A percentile compares a stretch with the other conserved stretches of the same genome.
Evolutionary conservation across 2,888 invertebrate species (phyloP).

Genomic region (Leistus spinibarbis): DNA sequence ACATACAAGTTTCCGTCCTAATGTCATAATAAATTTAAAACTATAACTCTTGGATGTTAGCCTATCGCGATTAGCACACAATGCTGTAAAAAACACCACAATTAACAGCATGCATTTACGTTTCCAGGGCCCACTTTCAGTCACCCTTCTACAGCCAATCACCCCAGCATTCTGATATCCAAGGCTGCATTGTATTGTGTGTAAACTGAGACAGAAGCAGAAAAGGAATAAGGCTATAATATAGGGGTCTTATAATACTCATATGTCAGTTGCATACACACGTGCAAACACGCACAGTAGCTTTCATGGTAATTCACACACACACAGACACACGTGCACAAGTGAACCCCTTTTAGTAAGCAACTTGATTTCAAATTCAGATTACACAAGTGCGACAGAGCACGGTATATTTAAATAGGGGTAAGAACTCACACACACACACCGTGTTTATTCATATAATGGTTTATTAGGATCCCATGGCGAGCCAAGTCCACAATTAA

Average conservation of each 20-base stretch:
- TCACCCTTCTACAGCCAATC: neutral
- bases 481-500: slow-evolving; percentile 19
- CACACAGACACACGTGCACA: neutral
- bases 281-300: neutral
- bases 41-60: neutral
- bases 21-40: neutral
- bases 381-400: slow-evolving; percentile 6
- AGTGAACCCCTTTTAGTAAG: slow-evolving; percentile 18
- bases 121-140: neutral
- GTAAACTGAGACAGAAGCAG: neutral
- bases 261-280: neutral
- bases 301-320: neutral
- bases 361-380: slow-evolving; percentile 32
- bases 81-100: neutral
- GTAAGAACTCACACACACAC: neutral
- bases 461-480: slow-evolving; percentile 16
- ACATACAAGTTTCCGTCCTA: too few relatives aligned
- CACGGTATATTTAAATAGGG: neutral
- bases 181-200: neutral
- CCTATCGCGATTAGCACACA: neutral
- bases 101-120: neutral
- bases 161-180: neutral
- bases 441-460: slow-evolving; percentile 33
- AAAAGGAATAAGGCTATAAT: neutral
- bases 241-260: neutral